Evolutionary conservation across 2,797 vertebrate species (phyloP).

Genomic region (Pseudotriccus pelzelni): DNA sequence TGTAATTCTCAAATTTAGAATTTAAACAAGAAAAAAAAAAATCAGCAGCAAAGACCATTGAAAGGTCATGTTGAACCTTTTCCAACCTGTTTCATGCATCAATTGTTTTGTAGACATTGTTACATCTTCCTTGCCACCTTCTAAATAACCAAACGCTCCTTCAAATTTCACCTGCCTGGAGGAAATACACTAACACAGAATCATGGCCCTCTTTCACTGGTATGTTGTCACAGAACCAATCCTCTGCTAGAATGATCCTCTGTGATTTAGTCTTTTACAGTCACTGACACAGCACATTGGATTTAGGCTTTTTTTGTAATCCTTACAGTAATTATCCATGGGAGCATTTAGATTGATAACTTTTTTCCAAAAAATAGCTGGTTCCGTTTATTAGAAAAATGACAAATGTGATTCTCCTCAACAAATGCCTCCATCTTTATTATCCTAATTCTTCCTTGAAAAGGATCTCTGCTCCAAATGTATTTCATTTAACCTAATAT

Average conservation of each 20-base stretch:
- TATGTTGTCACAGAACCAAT: background rate
- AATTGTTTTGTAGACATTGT: background rate
- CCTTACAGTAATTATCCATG: background rate
- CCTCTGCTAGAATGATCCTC: background rate
- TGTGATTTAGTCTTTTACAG: background rate
- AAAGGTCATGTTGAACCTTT: background rate
- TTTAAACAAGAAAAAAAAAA: background rate
- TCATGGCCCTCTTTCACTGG: background rate
- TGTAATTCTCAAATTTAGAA: background rate
- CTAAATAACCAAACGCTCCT: background rate
- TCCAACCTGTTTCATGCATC: background rate
- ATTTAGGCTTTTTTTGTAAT: background rate
- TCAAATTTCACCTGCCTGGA: background rate
- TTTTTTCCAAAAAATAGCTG: background rate
- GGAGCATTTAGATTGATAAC: background rate
- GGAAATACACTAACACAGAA: background rate
- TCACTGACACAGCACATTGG: background rate
- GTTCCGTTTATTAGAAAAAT: background rate
- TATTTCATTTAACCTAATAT: background rate
- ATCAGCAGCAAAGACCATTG: background rate
- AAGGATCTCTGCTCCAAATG: background rate
- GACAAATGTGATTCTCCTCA: background rate
- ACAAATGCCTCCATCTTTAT: background rate
- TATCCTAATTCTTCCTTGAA: background rate
- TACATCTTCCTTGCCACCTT: background rate